phyloP scores from a whole-genome alignment of 2,797 vertebrate species.

The Alauda arvensis region DNA sequence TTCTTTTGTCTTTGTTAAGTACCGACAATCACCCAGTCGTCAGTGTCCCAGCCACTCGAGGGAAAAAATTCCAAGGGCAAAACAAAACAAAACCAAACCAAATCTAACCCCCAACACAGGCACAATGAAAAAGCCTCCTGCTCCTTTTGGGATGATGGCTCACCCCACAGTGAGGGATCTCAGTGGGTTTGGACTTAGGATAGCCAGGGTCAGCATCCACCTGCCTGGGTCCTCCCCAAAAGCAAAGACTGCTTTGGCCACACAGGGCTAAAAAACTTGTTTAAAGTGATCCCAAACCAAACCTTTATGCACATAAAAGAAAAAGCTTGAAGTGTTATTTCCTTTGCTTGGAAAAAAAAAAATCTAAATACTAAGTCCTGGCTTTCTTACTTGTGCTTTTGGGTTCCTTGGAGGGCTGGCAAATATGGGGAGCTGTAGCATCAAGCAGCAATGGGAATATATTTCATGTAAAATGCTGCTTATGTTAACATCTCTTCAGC shows the following conservation, averaged over 20 bases:
- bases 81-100: too few species aligned
- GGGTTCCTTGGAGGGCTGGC: neutral
- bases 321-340: neutral
- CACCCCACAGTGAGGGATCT: rapidly evolving
- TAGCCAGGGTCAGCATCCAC: neutral
- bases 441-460: slow-evolving; percentile 9
- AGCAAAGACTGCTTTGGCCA: neutral
- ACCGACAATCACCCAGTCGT: too few species aligned
- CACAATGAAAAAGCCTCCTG: neutral
- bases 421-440: neutral
- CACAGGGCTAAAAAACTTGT: neutral
- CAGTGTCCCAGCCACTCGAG: too few species aligned
- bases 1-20: too few species aligned
- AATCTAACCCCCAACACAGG: too few species aligned
- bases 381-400: neutral
- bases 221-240: neutral
- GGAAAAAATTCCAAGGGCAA: too few species aligned
- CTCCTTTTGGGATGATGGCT: neutral
- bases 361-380: neutral
- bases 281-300: neutral
- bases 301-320: neutral
- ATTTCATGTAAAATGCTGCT: slow-evolving; percentile 40
- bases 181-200: neutral
- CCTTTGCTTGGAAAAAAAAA: neutral
- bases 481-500: slow-evolving; percentile 51